Evolutionary conservation across 35 echinoderm and acorn worm species (phyloP), one percentile per base, ranked within the genome.

Genomic region (Lytechinus variegatus): DNA sequence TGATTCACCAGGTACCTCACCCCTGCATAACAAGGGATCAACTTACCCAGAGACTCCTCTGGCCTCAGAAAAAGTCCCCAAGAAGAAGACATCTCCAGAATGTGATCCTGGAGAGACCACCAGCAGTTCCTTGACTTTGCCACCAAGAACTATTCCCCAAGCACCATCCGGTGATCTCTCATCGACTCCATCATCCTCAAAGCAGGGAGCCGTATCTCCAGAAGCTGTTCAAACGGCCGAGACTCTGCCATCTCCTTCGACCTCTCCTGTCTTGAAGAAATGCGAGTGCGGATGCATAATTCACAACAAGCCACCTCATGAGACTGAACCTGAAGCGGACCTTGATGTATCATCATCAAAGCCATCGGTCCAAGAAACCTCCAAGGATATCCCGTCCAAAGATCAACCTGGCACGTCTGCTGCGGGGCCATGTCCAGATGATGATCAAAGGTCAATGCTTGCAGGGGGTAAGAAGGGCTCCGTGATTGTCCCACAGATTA

Each of bases 401-500:
- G 55, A 90, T 56, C 33, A 54, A 28, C 79, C 79, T 28, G 91
- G 53, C 44, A n/a, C 79, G 10, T 54, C 51, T n/a, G 27, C 27
- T 21, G 33, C 33, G 33, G 33, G 33, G 33, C 2, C 33, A 44
- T 44, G 44, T 33, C 12, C 29, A 66, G 58, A 27, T 14, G 95
- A 19, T 6, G 95, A 14, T 13, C 33, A 89, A 52, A 51, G 86
- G 28, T 52, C 52, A 3, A 14, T 13, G 51, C 12, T 55, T 44
- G 95, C 71, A 27, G 87, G 58, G 53, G 56, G 54, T 52, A 53
- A 53, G 89, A 86, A 54, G 44, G 56, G 56, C 13, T 28, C 3
- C 27, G 86, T 8, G 4, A 55, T 99, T 13, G 95, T 97, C 21
- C 54, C 94, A 7, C 95, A 97, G 54, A 60, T 95, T n/a, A 96